phyloP scores from a whole-genome alignment of 37 sponge, comb jelly and placozoan genomes.

The Chondrosia reniformis region DNA sequence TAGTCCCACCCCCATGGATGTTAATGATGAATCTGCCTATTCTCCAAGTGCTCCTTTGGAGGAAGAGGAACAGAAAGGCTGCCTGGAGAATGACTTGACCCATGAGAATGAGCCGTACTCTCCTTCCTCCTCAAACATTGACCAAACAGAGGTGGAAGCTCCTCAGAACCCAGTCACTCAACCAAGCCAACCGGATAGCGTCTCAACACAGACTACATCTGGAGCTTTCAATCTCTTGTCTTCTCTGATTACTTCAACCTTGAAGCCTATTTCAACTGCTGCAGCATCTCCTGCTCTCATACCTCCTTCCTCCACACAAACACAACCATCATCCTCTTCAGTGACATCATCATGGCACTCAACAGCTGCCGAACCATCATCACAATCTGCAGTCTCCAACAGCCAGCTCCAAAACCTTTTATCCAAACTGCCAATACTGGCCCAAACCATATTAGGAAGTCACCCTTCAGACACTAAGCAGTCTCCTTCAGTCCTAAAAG shows the following conservation, averaged over 20 bases:
- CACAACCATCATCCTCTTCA: neutral
- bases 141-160: neutral
- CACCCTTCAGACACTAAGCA: too few relatives aligned
- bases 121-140: neutral
- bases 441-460: neutral
- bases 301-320: neutral
- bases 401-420: slow-evolving; percentile 21
- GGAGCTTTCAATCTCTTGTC: neutral
- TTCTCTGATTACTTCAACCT: neutral
- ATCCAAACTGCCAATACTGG: slow-evolving; percentile 14
- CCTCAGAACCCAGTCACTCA: neutral
- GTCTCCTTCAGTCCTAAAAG: too few relatives aligned
- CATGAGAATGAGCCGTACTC: slow-evolving; percentile 10
- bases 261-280: neutral
- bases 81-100: too few relatives aligned
- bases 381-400: slow-evolving; percentile 25
- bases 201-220: neutral
- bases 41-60: slow-evolving; percentile 17
- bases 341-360: neutral
- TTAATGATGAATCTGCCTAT: neutral
- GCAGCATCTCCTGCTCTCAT: neutral
- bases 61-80: neutral
- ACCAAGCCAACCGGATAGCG: neutral
- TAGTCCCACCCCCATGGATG: neutral
- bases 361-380: slow-evolving; percentile 13